Evolutionary conservation across 2,888 invertebrate species (phyloP).

Genomic region (Criorhina ranunculi): DNA sequence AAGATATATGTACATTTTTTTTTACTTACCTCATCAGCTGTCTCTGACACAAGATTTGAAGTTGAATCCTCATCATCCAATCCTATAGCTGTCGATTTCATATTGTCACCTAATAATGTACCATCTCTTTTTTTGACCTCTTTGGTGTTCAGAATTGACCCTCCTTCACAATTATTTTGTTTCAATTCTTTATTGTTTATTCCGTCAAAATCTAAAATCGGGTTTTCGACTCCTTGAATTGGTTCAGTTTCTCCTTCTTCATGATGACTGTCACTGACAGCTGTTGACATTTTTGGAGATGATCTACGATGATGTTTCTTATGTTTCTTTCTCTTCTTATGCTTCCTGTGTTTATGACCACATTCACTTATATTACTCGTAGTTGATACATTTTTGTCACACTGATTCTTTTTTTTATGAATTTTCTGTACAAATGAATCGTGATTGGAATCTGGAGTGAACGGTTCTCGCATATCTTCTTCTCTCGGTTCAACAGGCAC

Average conservation of each 20-base stretch:
- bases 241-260: conserved; percentile 49
- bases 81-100: conserved; percentile 81
- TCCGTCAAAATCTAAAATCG: neutral
- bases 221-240: neutral
- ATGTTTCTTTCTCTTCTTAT: conserved; percentile 92
- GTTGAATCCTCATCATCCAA: conserved; percentile 82
- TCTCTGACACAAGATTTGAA: conserved; percentile 82
- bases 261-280: conserved; percentile 75
- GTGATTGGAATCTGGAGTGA: neutral
- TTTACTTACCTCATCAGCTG: conserved; percentile 81
- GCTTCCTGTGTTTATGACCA: conserved; percentile 88
- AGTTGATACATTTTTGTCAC: conserved; percentile 36
- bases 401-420: conserved; percentile 38
- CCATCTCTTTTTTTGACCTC: neutral
- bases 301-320: conserved; percentile 88
- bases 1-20: too few relatives aligned
- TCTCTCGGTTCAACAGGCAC: conserved; percentile 1
- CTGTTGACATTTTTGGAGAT: neutral
- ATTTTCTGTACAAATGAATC: conserved; percentile 64
- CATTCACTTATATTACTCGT: conserved; percentile 76
- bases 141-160: neutral
- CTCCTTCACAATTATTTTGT: neutral
- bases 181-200: neutral
- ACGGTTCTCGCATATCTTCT: neutral
- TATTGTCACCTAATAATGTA: conserved; percentile 47